Evolutionary conservation across 2,113 vertebrate species (phyloP), one percentile per base, ranked within the genome.

Genomic region (Acanthochromis polyacanthus): DNA sequence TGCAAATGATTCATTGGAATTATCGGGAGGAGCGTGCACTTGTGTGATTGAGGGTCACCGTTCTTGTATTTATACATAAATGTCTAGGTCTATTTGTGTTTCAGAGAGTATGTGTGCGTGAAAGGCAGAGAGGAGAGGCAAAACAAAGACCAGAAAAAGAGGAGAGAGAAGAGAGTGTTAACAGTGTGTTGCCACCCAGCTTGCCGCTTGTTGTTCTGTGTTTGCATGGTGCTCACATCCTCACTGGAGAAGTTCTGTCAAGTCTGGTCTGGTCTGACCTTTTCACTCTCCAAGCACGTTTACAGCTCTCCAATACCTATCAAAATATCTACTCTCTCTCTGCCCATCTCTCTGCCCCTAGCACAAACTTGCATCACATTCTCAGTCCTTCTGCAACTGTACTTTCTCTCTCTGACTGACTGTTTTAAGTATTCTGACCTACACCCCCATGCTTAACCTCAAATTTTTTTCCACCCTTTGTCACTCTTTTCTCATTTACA

Each of bases 211-310:
- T 75, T 86, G 75, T 65, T 68, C 56, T 22, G 48, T 78, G 83
- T 91, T 91, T 91, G 90, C 81, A 92, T 88, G 87, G 78, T 43
- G 71, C 89, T 92, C 92, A 90, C 91, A 92, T 89, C 65, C 80
- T 87, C 89, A 14, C 53, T 30, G 72, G 82, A 72, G 78, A 86
- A 76, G 40, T 69, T 85, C 84, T 89, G 88, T 90, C 85, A 89
- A 84, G 84, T 77, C 69, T 83, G 56, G 78, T 83, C 69, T 76
- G 62, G 61, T 64, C 71, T 92, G 90, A 93, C 92, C 90, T 93
- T 93, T 91, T 90, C 88, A 82, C 77, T 91, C 84, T 67, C 78
- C 52, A 58, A 82, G 81, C 86, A 87, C 67, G 65, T 86, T 86
- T 88, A 72, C 85, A 83, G 89, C 71, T 85, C 84, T 80, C 78